Evolutionary conservation across 2,797 vertebrate species (phyloP), one percentile per base, ranked within the genome.

Genomic region (Craterocephalus amniculus): DNA sequence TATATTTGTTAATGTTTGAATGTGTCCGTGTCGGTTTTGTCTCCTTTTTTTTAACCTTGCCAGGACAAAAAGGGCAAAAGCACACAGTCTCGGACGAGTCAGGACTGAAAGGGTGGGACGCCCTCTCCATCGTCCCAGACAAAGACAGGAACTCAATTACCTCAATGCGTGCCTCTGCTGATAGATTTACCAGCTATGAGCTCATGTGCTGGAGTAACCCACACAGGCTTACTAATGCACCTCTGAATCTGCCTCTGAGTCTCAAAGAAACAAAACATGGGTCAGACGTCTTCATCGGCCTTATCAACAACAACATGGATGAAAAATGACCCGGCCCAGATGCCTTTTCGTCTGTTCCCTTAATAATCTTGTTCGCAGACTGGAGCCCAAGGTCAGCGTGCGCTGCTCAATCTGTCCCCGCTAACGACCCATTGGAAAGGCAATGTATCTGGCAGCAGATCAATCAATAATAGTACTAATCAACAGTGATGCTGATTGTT

Each of bases 71-170:
- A 85, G 82, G 79, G 83, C 85, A 80, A 60, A 40, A 48, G 70
- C 76, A 52, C 45, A 76, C 66, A 82, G 79, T 45, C 85, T 86
- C 38, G 70, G 83, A 74, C 84, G 54, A 73, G 74, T 66, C 34
- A 2, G 68, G 66, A 67, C 80, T 48, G 83, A 84, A 63, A 56
- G 85, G 86, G 72, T 71, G 82, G 77, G 87, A 87, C 78, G 87
- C 71, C 91, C 93, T 91, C 77, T 79, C 79, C 70, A 68, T 73
- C 69, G 86, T 89, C 88, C 91, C 91, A 90, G 90, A 93, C 92
- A 94, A 94, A 93, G 92, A 90, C 93, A 85, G 83, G 88, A 93
- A 94, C 93, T 93, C 92, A 92, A 94, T 95, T 94, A 95, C 84
- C 86, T 90, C 87, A 74, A 86, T 78, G 86, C 84, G 87, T 84